Conservation (phyloP, 2,113 vertebrate species). For the Cercopithecus mona region DNA sequence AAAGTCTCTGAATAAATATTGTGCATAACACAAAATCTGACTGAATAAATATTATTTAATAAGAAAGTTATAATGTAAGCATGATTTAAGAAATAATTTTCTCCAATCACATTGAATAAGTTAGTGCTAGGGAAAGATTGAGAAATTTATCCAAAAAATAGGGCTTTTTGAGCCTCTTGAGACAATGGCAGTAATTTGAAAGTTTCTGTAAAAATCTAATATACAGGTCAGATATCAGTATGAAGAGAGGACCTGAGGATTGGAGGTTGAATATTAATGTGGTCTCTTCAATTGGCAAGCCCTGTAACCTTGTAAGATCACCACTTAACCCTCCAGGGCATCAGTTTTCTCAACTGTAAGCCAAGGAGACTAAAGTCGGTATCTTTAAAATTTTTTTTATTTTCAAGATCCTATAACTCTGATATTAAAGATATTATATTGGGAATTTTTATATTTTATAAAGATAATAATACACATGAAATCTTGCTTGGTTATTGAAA, state of each 20-base stretch:
- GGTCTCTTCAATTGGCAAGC: background rate
- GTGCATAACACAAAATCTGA: background rate
- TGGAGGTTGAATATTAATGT: background rate
- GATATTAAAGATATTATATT: background rate
- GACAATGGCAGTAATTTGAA: background rate
- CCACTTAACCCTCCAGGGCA: background rate
- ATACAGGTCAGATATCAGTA: background rate
- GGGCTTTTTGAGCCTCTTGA: background rate
- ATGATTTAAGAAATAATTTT: background rate
- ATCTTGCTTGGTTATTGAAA: background rate
- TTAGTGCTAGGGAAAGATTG: background rate
- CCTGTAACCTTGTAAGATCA: background rate
- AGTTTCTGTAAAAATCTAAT: background rate
- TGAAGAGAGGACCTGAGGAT: background rate
- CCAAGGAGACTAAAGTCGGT: background rate
- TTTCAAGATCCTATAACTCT: background rate
- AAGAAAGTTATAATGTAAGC: background rate
- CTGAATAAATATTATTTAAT: background rate
- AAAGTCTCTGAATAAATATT: background rate
- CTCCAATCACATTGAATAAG: background rate
- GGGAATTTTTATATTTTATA: background rate
- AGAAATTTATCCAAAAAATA: background rate
- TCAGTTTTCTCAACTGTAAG: background rate
- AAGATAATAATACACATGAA: background rate
- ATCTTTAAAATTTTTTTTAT: background rate